Conservation (phyloP, 2,113 vertebrate species). For the Mirza zaza region DNA sequence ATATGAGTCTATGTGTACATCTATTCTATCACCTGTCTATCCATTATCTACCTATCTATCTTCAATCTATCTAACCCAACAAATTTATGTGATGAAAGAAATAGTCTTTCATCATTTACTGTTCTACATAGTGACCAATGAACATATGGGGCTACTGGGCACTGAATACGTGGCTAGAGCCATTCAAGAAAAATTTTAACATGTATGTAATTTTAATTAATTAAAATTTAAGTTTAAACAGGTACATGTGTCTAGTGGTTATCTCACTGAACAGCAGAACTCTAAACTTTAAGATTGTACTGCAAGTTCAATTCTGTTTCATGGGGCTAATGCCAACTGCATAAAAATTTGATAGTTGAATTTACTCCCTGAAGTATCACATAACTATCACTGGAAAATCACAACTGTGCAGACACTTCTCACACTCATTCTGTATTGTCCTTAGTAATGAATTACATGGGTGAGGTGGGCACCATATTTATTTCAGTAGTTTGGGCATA, state of each 20-base stretch:
- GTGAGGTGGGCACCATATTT: background rate
- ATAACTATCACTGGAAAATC: background rate
- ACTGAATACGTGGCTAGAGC: background rate
- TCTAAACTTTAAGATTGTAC: background rate
- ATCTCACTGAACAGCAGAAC: background rate
- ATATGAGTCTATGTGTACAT: background rate
- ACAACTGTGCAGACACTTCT: background rate
- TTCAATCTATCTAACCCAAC: background rate
- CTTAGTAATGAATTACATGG: too few relatives aligned
- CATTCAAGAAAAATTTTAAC: background rate
- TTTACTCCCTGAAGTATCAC: background rate
- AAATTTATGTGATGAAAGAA: background rate
- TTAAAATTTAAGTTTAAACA: background rate
- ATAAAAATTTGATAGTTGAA: background rate
- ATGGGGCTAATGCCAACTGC: background rate
- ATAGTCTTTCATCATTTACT: too few relatives aligned
- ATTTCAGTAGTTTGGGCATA: background rate
- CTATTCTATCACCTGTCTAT: background rate
- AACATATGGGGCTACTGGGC: background rate
- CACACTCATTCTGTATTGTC: background rate
- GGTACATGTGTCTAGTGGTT: background rate
- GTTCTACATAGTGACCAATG: background rate
- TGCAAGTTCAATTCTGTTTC: background rate
- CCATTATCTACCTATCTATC: background rate
- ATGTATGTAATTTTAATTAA: background rate